Conservation (phyloP, 2,797 vertebrate genomes). For the Alosa sapidissima region DNA sequence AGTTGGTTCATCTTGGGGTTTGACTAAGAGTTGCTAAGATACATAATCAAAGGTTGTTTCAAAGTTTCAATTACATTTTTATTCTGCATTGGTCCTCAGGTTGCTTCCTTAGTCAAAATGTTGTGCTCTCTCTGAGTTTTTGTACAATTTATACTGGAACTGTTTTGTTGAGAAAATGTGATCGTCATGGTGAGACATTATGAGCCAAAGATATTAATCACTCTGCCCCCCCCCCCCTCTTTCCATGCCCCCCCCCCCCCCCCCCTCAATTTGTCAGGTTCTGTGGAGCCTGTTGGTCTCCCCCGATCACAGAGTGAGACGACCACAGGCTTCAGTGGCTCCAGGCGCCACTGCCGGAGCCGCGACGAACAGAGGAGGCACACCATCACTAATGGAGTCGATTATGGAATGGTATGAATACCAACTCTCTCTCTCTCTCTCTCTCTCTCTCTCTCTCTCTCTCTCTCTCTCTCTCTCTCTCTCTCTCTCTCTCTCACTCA, state of each 20-base stretch:
- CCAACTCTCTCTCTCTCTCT: constrained; percentile 21
- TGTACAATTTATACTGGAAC: neutral
- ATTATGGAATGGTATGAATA: constrained; percentile 83
- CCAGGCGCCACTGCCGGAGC: constrained; percentile 70
- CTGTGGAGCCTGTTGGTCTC: constrained; percentile 63
- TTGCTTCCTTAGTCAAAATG: too few species aligned
- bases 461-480: constrained; percentile 19
- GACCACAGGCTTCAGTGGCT: constrained; percentile 62
- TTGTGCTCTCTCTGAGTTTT: too few species aligned
- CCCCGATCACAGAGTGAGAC: constrained; percentile 78
- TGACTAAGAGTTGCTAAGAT: too few species aligned
- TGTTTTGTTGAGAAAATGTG: neutral
- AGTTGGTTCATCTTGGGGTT: too few species aligned
- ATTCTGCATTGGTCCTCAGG: too few species aligned
- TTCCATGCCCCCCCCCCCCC: constrained; percentile 26
- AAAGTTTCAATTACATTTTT: too few species aligned
- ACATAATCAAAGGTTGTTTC: too few species aligned
- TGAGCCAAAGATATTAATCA: neutral
- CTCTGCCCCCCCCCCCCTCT: neutral
- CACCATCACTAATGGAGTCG: constrained; percentile 89
- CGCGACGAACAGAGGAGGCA: constrained; percentile 86
- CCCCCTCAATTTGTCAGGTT: constrained; percentile 35
- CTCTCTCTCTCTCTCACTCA: constrained; percentile 26
- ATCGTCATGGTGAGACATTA: neutral
- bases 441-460: constrained; percentile 24